Evolutionary conservation across 1,140 invertebrate genomes (phyloP), one percentile per base, ranked within the genome.

Genomic region (Maniola jurtina): DNA sequence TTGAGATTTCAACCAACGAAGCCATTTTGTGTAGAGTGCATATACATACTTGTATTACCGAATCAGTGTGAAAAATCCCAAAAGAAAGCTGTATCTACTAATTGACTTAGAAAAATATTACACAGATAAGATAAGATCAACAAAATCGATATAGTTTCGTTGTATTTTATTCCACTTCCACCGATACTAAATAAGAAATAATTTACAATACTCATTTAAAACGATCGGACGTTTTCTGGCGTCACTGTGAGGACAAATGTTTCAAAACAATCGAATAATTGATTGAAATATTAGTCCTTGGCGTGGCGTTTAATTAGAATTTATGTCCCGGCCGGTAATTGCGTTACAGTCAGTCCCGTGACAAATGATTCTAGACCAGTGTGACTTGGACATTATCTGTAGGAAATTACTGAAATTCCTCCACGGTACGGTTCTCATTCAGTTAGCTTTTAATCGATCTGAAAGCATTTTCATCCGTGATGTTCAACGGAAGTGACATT

Each of bases 271-370:
- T 65, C 42, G 52, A 63, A 52, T 68, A 72, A 79, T 73, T 75
- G 77, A 77, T 72, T 75, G 59, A 69, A 75, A 72, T 74, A 75
- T 73, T 64, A 65, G 60, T 62, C 61, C 38, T 38, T 55, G 52
- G 52, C n/a, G 54, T 38, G 7, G 16, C 48, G 69, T 73, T 65
- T 75, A 76, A 72, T 73, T 61, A 76, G 68, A 63, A 80, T 78
- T 78, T 76, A 80, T 72, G 25, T 67, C 56, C n/a, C 50, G 62
- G n/a, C 57, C 54, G 64, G 45, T 66, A 72, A 75, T 73, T 67
- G 60, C 35, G 52, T 76, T 71, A 64, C 57, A 71, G 64, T 63
- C 69, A 65, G 33, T 47, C 65, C 50, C 66, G 71, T 75, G 72
- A 73, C 66, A 65, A 70, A 80, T 78, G 70, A 72, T 66, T 66